Percentiles rank a stretch among this genome's conserved stretches.
These are phyloP conservation scores for Eupristina koningsbergeri DNA, from an alignment of 1,140 invertebrate genomes.

Conservation along the genomic window DNA sequence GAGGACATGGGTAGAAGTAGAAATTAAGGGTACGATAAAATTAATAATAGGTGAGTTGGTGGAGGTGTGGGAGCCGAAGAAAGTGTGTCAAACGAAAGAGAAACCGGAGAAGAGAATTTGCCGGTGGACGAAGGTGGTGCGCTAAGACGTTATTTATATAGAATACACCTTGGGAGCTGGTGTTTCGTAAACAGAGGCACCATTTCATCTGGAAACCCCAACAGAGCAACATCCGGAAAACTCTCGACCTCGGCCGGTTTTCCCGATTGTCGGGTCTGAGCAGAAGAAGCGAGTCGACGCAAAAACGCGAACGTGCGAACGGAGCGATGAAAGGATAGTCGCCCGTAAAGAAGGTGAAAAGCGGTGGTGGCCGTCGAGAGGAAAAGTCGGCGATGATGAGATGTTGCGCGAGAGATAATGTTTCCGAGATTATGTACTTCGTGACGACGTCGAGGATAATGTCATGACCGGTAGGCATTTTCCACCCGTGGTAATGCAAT, in stretches of 20 bases:
- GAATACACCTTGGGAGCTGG: background rate
- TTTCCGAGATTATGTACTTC: background rate
- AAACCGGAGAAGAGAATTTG: constrained; percentile 30
- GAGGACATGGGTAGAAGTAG: background rate
- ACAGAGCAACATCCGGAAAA: background rate
- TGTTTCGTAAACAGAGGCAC: constrained; percentile 13
- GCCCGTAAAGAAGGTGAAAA: background rate
- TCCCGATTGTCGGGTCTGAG: background rate
- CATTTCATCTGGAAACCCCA: background rate
- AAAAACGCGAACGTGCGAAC: background rate
- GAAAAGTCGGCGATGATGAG: background rate
- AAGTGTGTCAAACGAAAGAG: constrained; percentile 48
- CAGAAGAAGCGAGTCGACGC: too few relatives aligned
- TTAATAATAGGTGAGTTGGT: constrained; percentile 42
- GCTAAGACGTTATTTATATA: constrained; percentile 41
- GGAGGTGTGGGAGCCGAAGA: background rate
- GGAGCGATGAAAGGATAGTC: too few relatives aligned
- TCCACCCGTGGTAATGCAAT: background rate
- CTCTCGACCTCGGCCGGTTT: background rate
- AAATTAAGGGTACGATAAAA: constrained; percentile 18
- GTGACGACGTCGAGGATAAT: background rate
- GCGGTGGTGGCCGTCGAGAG: background rate
- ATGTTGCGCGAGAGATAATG: background rate
- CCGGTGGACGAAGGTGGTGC: background rate
- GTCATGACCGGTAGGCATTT: background rate